Percentiles rank a stretch among this genome's conserved stretches.
Conservation (phyloP, 2,888 invertebrate species). For the Arenicola marina region DNA sequence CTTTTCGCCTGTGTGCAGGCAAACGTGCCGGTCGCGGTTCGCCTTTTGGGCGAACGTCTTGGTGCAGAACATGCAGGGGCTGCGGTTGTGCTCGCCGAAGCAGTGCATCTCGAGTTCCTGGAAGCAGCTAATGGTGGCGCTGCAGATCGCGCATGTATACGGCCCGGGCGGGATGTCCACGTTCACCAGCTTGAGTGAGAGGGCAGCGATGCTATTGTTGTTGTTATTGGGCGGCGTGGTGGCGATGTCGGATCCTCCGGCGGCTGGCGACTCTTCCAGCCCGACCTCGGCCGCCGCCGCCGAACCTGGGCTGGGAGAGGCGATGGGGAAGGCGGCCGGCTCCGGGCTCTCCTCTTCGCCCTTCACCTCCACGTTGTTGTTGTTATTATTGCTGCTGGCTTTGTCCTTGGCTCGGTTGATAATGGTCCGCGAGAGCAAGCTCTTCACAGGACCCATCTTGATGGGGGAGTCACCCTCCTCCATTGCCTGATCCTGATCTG, state of each 20-base stretch:
- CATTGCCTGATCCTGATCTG: constrained; percentile 8
- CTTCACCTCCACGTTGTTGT: not conserved
- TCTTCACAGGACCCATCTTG: constrained; percentile 11
- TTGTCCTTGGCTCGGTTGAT: not conserved
- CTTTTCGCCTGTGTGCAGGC: constrained; percentile 57
- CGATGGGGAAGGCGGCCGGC: too few relatives aligned
- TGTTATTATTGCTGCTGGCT: not conserved
- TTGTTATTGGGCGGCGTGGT: not conserved
- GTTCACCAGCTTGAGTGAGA: not conserved
- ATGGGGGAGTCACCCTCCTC: constrained; percentile 1
- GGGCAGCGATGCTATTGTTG: not conserved
- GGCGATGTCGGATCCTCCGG: not conserved
- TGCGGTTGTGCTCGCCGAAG: constrained; percentile 47
- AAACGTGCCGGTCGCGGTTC: constrained; percentile 56
- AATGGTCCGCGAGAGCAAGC: constrained; percentile 3
- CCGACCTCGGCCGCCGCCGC: not conserved
- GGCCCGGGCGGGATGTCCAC: constrained; percentile 18
- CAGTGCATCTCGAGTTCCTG: constrained; percentile 50
- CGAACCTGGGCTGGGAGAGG: too few relatives aligned
- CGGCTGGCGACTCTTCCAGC: not conserved
- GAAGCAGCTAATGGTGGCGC: constrained; percentile 29
- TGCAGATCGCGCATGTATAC: constrained; percentile 22
- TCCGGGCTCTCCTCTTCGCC: too few relatives aligned
- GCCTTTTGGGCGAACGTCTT: constrained; percentile 57
- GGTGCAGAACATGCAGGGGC: constrained; percentile 53